phyloP scores from a whole-genome alignment of 2,888 invertebrate genomes.

The Iselma pallidipennis region DNA sequence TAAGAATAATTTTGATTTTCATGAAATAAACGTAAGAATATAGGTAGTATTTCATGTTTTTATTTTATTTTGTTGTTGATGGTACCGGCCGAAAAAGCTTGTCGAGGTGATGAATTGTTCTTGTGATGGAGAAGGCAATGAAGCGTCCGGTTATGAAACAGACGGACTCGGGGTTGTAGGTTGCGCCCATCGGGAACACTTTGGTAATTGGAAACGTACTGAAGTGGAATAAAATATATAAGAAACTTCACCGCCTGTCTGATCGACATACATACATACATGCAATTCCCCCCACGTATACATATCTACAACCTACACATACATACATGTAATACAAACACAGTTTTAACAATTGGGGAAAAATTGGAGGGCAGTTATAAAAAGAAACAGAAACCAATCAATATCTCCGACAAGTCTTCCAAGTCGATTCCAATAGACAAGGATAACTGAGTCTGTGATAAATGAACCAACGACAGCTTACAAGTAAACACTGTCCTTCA shows the following conservation, averaged over 20 bases:
- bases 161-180: constrained; percentile 43
- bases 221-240: constrained; percentile 54
- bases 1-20: background rate
- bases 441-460: constrained; percentile 30
- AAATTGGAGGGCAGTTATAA: constrained; percentile 13
- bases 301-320: constrained; percentile 17
- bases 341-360: no score
- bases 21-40: background rate
- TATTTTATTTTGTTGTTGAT: background rate
- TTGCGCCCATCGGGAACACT: constrained; percentile 45
- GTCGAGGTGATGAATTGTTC: constrained; percentile 27
- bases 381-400: background rate
- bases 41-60: background rate
- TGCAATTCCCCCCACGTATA: constrained; percentile 28
- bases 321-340: no score
- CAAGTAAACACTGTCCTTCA: constrained; percentile 36
- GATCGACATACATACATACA: constrained; percentile 31
- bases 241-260: constrained; percentile 49
- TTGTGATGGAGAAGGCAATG: constrained; percentile 25
- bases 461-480: constrained; percentile 32
- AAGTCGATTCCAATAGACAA: constrained; percentile 25
- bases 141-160: constrained; percentile 43
- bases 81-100: constrained; percentile 8
- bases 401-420: constrained; percentile 3
- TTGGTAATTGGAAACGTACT: constrained; percentile 53